These are phyloP conservation scores for Argyresthia goedartella DNA, from an alignment of 2,888 invertebrate species.

Conservation along the genomic window DNA sequence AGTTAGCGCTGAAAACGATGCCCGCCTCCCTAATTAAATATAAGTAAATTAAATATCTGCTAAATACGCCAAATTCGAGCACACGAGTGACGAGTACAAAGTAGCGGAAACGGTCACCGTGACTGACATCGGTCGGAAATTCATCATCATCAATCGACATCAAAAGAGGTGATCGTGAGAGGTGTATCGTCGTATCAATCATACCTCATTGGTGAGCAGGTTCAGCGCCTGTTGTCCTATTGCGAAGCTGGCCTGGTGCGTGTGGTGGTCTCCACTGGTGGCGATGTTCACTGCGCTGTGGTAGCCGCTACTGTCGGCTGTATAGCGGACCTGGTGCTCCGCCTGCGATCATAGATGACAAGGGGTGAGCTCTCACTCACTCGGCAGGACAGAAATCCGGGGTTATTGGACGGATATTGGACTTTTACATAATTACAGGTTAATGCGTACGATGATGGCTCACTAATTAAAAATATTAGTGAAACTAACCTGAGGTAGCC, in stretches of 20 bases:
- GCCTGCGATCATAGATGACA: slow-evolving; percentile 30
- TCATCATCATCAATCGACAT: not conserved
- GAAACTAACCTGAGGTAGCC: slow-evolving; percentile 39
- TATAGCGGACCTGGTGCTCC: slow-evolving; percentile 70
- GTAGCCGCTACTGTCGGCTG: slow-evolving; percentile 74
- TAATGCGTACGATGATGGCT: not conserved
- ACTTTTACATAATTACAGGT: not conserved
- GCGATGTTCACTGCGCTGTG: slow-evolving; percentile 73
- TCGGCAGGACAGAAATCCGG: not conserved
- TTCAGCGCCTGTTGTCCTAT: slow-evolving; percentile 67
- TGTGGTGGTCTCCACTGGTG: slow-evolving; percentile 57
- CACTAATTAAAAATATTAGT: not conserved
- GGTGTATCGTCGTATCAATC: not conserved
- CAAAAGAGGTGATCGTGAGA: not conserved
- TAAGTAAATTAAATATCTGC: no score
- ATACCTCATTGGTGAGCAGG: no score
- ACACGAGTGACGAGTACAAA: no score
- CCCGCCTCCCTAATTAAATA: no score
- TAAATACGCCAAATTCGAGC: no score
- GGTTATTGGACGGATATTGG: not conserved
- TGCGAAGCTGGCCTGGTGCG: slow-evolving; percentile 62
- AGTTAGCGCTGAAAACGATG: no score
- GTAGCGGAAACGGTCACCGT: no score
- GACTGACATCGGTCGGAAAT: not conserved
- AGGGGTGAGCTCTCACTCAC: not conserved